Evolutionary conservation across 1,140 invertebrate genomes (phyloP).

Genomic region (Diorhabda sublineata): DNA sequence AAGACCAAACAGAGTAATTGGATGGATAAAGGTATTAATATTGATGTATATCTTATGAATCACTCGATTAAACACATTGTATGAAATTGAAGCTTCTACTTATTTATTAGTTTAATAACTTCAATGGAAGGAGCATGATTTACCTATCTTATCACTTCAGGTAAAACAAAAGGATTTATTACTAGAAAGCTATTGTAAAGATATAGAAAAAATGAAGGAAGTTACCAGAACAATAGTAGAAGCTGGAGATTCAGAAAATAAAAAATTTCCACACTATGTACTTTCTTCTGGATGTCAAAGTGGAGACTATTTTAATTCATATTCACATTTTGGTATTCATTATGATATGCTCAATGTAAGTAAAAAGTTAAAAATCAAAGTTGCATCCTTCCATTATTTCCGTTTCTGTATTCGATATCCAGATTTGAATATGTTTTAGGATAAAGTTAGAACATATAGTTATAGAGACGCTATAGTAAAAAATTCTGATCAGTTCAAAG

Average conservation of each 20-base stretch:
- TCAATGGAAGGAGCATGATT: no score
- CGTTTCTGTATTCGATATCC: no score
- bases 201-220: slow-evolving; percentile 61
- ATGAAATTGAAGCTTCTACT: no score
- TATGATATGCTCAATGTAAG: slow-evolving; percentile 85
- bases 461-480: slow-evolving; percentile 90
- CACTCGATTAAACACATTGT: no score
- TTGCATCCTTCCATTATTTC: no score
- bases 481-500: slow-evolving; percentile 65
- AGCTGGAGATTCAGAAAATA: slow-evolving; percentile 38
- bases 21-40: no score
- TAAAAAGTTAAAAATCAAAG: slow-evolving; percentile 21
- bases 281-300: slow-evolving; percentile 55
- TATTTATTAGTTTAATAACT: no score
- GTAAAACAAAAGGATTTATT: slow-evolving; percentile 53
- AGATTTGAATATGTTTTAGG: slow-evolving; percentile 52
- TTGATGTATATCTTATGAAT: no score
- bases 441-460: slow-evolving; percentile 86
- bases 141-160: slow-evolving; percentile 42
- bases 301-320: slow-evolving; percentile 88
- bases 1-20: no score
- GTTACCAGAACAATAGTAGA: slow-evolving; percentile 52
- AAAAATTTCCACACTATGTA: slow-evolving; percentile 47
- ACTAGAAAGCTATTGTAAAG: slow-evolving; percentile 56
- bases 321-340: slow-evolving; percentile 97